A percentile compares a stretch with the other conserved stretches of the same genome.
These are phyloP conservation scores for Leptonema lineaticorne DNA, from an alignment of 1,140 invertebrate species.

Conservation along the genomic window DNA sequence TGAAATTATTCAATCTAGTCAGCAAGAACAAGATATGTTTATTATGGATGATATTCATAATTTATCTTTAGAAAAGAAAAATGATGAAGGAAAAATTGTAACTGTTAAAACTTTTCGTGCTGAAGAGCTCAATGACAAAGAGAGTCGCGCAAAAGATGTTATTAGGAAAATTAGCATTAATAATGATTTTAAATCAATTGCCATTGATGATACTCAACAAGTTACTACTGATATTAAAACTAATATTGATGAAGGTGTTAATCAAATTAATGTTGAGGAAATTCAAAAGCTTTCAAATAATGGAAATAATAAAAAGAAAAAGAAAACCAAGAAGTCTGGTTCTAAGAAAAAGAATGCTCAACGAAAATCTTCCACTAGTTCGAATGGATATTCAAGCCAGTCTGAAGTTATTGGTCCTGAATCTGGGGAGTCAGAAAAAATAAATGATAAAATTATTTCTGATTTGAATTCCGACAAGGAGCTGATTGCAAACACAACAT, in stretches of 20 bases:
- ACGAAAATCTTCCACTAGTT: slow-evolving; percentile 65
- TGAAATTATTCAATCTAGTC: slow-evolving; percentile 39
- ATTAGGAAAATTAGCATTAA: slow-evolving; percentile 59
- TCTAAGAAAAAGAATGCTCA: slow-evolving; percentile 73
- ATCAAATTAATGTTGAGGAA: slow-evolving; percentile 44
- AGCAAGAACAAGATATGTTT: slow-evolving; percentile 63
- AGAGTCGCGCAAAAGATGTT: slow-evolving; percentile 51
- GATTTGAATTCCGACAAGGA: slow-evolving; percentile 29
- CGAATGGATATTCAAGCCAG: slow-evolving; percentile 50
- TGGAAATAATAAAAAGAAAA: slow-evolving; percentile 67
- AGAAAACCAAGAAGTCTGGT: slow-evolving; percentile 73
- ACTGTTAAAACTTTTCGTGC: slow-evolving; percentile 52
- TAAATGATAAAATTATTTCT: slow-evolving; percentile 22
- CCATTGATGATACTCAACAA: slow-evolving; percentile 46
- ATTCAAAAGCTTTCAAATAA: slow-evolving; percentile 49
- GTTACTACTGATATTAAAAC: slow-evolving; percentile 47
- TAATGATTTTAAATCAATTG: slow-evolving; percentile 59
- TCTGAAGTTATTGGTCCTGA: slow-evolving; percentile 52
- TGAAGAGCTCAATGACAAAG: slow-evolving; percentile 49
- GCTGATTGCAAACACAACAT: slow-evolving; percentile 23
- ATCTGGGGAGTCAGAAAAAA: slow-evolving; percentile 29
- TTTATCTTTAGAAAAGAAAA: slow-evolving; percentile 43
- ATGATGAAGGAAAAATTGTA: slow-evolving; percentile 32
- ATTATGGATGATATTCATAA: slow-evolving; percentile 68
- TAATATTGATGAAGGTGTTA: slow-evolving; percentile 43